Base-by-base conservation (phyloP, 1,140 invertebrate genomes). In the Scaptomyza montana region DNA sequence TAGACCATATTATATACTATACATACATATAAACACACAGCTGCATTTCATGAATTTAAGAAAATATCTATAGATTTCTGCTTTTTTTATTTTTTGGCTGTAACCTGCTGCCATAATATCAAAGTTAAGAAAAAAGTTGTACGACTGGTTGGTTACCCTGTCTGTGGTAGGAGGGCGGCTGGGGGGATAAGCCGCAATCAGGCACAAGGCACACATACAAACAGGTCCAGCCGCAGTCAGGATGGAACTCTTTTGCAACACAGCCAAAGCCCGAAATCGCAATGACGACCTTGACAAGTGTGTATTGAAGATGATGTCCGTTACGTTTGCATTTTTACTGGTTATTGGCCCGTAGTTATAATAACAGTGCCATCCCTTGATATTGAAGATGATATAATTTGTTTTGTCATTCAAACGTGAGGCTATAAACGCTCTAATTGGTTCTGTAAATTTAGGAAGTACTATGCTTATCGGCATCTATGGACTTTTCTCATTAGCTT, bases 91-190 rank as follows among this genome's bases (percentile, higher is more conserved):
- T n/a, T n/a, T 43, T 77, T 51, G 77, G 80, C 70, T 51, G 77
- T 77, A 85, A 85, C 81, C 80, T 80, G 80, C 73, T 25, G 8
- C 55, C 57, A 62, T 63, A 79, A 84, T 68, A 67, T 69, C 30
- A 67, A 66, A 66, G 25, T 65, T 78, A 76, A 66, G 25, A 68
- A 81, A 78, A 67, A 82, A 87, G 78, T 57, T 82, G 64, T 41
- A 61, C 67, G 67, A 89, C 82, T 73, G 78, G 82, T 82, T 67
- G 12, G 51, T 65, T 75, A 33, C 33, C 49, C 55, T 30, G 41
- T 13, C 41, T 30, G 30, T 0, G 28, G 28, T 30, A 6, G 28
- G 28, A 6, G 3, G 28, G 30, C 7, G 30, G 30, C 3, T 1
- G 33, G 33, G 39, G 39, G 39, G 3, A 43, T 5, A n/a, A 43